Conservation (phyloP, 2,113 vertebrate species). For the Oenanthe melanoleuca region DNA sequence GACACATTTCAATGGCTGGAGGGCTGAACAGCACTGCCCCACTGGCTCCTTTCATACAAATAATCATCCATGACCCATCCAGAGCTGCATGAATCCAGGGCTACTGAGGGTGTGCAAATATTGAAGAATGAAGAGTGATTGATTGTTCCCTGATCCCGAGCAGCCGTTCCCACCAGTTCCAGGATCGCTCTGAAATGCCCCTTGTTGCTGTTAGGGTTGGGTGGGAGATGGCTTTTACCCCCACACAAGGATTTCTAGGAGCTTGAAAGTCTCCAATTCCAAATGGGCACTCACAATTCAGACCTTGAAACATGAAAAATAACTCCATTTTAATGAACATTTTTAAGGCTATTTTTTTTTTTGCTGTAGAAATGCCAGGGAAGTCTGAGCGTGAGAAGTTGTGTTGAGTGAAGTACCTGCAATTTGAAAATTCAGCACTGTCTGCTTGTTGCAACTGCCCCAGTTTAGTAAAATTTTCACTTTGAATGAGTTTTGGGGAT, state of each 20-base stretch:
- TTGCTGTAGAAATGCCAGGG: neutral
- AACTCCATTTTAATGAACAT: neutral
- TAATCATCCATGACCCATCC: constrained; percentile 1
- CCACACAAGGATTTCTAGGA: neutral
- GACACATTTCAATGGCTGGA: neutral
- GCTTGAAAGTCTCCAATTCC: neutral
- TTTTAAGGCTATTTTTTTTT: neutral
- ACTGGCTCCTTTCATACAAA: neutral
- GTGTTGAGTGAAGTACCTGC: neutral
- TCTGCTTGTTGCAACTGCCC: neutral
- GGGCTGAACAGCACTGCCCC: neutral
- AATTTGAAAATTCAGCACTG: neutral
- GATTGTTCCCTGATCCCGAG: accelerated
- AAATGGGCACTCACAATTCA: neutral
- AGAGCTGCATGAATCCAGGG: neutral
- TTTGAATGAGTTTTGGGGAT: neutral
- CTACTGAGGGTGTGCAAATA: neutral
- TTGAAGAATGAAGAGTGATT: neutral
- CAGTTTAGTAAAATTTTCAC: neutral
- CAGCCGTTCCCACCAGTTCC: neutral
- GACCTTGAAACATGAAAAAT: neutral
- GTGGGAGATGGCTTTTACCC: neutral
- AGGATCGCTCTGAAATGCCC: neutral
- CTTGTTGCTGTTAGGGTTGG: neutral
- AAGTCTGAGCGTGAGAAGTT: neutral